Evolutionary conservation across 2,888 invertebrate genomes (phyloP).

Genomic region (Brenthis daphne): DNA sequence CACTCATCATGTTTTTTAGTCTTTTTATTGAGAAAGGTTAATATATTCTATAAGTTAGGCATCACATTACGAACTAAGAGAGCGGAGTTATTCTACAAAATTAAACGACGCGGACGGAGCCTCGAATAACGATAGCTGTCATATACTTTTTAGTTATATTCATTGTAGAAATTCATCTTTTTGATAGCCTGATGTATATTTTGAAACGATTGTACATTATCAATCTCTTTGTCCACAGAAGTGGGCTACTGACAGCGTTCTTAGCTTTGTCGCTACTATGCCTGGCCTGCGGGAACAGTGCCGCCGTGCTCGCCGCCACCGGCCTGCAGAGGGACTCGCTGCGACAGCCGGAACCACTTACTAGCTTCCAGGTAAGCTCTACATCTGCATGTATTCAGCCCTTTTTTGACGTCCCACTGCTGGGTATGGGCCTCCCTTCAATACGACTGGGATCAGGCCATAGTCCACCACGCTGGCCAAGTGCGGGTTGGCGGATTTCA

Average conservation of each 20-base stretch:
- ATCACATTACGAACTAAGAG: too few relatives aligned
- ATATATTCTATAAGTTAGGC: too few relatives aligned
- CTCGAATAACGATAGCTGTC: too few relatives aligned
- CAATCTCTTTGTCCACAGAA: constrained; percentile 29
- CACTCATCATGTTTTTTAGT: too few relatives aligned
- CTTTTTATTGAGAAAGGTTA: too few relatives aligned
- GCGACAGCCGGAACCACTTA: constrained; percentile 50
- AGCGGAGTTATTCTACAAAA: too few relatives aligned
- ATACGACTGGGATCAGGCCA: too few relatives aligned
- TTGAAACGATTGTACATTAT: not conserved
- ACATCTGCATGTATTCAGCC: not conserved
- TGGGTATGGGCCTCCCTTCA: too few relatives aligned
- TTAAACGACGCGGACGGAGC: too few relatives aligned
- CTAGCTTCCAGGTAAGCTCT: constrained; percentile 61
- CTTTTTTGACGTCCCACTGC: too few relatives aligned
- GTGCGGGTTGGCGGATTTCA: too few relatives aligned
- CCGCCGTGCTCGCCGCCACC: constrained; percentile 83
- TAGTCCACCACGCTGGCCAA: too few relatives aligned
- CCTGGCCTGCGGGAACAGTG: constrained; percentile 83
- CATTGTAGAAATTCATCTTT: not conserved
- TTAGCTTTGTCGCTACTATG: constrained; percentile 84
- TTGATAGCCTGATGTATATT: not conserved
- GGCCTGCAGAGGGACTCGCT: constrained; percentile 84
- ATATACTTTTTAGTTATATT: not conserved
- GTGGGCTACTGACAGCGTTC: constrained; percentile 81